Evolutionary conservation across 2,797 vertebrate genomes (phyloP), one percentile per base, ranked within the genome.

Genomic region (Gymnothorax reevesii): DNA sequence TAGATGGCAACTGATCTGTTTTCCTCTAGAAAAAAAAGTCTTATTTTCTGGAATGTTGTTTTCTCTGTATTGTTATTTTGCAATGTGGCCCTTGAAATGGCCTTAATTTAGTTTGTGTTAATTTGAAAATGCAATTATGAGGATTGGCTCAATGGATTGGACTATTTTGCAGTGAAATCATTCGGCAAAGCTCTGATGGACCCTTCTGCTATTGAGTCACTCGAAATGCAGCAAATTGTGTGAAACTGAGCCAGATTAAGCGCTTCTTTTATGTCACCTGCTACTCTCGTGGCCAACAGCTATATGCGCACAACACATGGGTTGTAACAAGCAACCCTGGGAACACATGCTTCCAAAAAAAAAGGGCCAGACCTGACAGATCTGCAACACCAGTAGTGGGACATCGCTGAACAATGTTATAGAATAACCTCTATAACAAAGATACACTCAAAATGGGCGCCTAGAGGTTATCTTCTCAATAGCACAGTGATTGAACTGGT

Each of bases 141-240:
- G 94, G 93, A 94, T 93, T 93, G 94, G 94, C 92, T 93, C 89
- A 90, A 89, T 91, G 91, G 93, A 94, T 90, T 91, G 90, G 92
- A 91, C 90, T 91, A 90, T 88, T 90, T 93, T 95, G 94, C 92
- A 94, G 95, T 94, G 89, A 84, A 90, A 89, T 92, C 94, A 94
- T 95, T 94, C 94, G 95, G 91, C 91, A 66, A 89, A 91, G 90
- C 89, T 57, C 93, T 95, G 94, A 93, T 90, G 91, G 91, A 93
- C 94, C 92, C 94, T 94, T 91, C 90, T 92, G 92, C 91, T 93
- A 92, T 94, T 92, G 91, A 93, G 93, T 92, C 92, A 86, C 92
- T 94, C 93, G 94, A 96, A 94, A 95, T 95, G 95, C 93, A 92
- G 90, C 89, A 91, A 93, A 94, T 93, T 94, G 91, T 93, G 93